Base-by-base conservation (phyloP, 2,888 invertebrate genomes). In the Stratiomys singularior region DNA sequence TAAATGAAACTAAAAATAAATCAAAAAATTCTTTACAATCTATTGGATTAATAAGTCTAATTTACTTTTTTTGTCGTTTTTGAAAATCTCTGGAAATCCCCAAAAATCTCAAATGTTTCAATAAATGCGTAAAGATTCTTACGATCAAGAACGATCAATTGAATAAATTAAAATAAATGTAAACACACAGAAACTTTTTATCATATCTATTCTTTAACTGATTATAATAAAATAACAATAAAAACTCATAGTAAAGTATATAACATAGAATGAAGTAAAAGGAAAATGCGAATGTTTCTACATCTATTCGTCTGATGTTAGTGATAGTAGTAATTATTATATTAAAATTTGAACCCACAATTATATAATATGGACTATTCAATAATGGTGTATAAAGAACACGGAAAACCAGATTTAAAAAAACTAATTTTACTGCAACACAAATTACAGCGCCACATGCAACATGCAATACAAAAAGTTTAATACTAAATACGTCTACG, bases 231-330 rank as follows among this genome's bases (percentile, higher is more conserved):
- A 78, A 78, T 64, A 74, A 9, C 9, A 37, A 37, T 5, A 23
- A 64, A 64, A 27, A 13, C 47, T 37, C 37, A 9, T 69, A 69
- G 69, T 46, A 9, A 46, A 25, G 69, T 69, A 69, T 47, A 28
- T 64, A 15, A 52, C 18, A 27, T 52, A 5, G 27, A 28, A 60
- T 74, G 60, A 74, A 58, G n/a, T 67, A 63, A 56, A 44, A 56
- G 37, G 9, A 37, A 37, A 37, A 37, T 37, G 37, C 5, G 9
- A 58, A 37, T 63, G 60, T 77, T 72, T 78, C 77, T 76, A 77
- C 79, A 79, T 79, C 79, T 79, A 76, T 79, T 79, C 74, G 79
- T 79, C 77, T 79, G 79, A 79, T 79, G 79, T 69, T 67, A 60
- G 79, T 52, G 76, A 76, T 72, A 76, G 60, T 64, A 63, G 37